Evolutionary conservation across 2,113 vertebrate species (phyloP).

Genomic region (Psittacula cyanocephala): DNA sequence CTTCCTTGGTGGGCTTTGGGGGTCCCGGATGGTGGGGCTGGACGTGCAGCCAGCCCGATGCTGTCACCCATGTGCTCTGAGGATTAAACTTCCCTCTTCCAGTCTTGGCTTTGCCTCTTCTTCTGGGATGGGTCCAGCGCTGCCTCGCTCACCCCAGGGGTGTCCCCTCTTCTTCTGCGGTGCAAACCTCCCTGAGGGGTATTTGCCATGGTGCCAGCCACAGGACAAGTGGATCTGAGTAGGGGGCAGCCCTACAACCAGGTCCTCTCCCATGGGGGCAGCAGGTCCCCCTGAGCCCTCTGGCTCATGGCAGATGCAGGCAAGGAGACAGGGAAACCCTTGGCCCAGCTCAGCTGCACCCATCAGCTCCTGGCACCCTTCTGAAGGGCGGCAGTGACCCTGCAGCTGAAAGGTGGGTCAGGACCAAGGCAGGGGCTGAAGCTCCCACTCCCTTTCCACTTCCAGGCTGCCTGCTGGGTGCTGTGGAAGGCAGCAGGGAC

Average conservation of each 20-base stretch:
- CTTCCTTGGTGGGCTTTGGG: too few relatives aligned
- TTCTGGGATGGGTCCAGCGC: fast-evolving
- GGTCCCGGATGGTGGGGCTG: fast-evolving
- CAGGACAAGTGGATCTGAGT: too few relatives aligned
- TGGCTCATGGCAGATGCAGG: neutral
- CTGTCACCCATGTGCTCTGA: fast-evolving
- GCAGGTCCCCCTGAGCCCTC: too few relatives aligned
- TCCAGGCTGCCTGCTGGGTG: neutral
- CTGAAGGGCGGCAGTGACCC: neutral
- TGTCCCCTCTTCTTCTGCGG: neutral
- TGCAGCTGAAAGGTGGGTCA: neutral
- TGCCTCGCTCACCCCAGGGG: fast-evolving
- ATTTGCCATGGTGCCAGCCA: neutral
- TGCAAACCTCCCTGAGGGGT: neutral
- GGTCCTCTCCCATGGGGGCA: neutral
- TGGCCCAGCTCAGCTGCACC: neutral
- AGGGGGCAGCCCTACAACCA: neutral
- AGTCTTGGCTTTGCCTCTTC: neutral
- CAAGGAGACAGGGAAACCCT: neutral
- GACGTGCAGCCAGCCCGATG: fast-evolving
- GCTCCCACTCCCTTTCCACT: neutral
- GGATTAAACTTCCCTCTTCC: conserved; percentile 7
- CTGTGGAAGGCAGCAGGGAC: neutral
- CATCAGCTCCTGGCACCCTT: neutral
- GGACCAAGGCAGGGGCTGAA: neutral